These are phyloP conservation scores for Drosophila neocordata DNA, from an alignment of 1,140 invertebrate species.

Conservation along the genomic window DNA sequence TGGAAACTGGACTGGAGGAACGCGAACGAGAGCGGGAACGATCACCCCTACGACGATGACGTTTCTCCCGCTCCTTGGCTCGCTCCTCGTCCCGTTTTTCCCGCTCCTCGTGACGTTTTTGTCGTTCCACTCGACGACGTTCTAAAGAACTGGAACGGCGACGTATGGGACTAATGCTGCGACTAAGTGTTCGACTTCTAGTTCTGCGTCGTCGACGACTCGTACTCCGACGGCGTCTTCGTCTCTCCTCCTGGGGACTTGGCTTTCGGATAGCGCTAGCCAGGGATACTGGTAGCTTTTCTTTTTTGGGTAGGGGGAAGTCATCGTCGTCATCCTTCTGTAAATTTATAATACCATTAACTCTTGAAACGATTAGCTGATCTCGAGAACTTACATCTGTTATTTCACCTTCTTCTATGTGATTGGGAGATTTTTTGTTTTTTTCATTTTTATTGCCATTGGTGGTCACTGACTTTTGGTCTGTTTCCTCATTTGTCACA, in stretches of 20 bases:
- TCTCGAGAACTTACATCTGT: constrained; percentile 54
- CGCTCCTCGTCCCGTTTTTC: constrained; percentile 63
- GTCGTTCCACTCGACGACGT: constrained; percentile 64
- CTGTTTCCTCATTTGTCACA: background rate
- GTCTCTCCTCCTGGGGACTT: constrained; percentile 28
- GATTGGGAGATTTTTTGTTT: constrained; percentile 18
- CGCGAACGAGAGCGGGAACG: constrained; percentile 20
- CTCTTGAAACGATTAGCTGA: constrained; percentile 5
- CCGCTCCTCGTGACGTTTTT: constrained; percentile 64
- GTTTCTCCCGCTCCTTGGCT: constrained; percentile 49
- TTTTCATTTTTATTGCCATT: constrained; percentile 35
- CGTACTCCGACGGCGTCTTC: constrained; percentile 14
- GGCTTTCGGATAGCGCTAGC: constrained; percentile 35
- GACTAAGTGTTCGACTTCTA: constrained; percentile 47
- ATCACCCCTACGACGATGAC: constrained; percentile 31
- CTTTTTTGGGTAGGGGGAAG: background rate
- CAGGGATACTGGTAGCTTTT: background rate
- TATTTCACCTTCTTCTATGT: constrained; percentile 67
- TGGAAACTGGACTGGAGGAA: background rate
- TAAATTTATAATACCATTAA: background rate
- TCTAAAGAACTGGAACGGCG: constrained; percentile 66
- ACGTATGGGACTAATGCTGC: constrained; percentile 48
- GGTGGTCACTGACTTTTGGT: constrained; percentile 28
- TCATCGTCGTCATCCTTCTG: constrained; percentile 59
- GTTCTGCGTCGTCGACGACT: constrained; percentile 41